These are phyloP conservation scores for Phocoena sinus DNA, from an alignment of 2,113 vertebrate genomes.

Conservation along the genomic window DNA sequence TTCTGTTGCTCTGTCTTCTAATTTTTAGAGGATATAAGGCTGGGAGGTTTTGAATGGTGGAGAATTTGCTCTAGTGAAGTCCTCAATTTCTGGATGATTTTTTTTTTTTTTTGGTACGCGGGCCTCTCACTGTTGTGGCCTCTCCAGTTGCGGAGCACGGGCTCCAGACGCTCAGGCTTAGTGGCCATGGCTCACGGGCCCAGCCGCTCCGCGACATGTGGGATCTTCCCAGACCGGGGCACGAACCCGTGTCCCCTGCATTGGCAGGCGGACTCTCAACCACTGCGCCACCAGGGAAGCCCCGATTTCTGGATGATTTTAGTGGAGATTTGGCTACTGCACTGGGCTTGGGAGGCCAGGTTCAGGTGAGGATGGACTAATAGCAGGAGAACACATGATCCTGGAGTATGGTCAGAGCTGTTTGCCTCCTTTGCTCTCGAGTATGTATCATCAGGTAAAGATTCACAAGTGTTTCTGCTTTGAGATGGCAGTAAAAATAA, in stretches of 20 bases:
- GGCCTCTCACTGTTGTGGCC: too few relatives aligned
- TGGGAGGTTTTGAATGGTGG: not conserved
- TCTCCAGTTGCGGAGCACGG: fast-evolving
- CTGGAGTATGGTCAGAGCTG: too few relatives aligned
- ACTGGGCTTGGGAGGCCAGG: not conserved
- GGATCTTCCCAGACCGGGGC: fast-evolving
- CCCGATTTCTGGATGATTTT: not conserved
- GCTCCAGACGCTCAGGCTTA: too few relatives aligned
- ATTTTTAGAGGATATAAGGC: not conserved
- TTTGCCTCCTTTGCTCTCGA: not conserved
- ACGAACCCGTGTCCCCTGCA: fast-evolving
- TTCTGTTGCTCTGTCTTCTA: not conserved
- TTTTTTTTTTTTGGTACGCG: not conserved
- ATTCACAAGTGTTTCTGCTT: not conserved
- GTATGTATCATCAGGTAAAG: not conserved
- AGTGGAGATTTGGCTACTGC: not conserved
- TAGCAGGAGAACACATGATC: too few relatives aligned
- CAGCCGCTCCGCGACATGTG: too few relatives aligned
- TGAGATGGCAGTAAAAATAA: not conserved
- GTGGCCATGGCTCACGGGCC: too few relatives aligned
- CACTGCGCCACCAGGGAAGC: too few relatives aligned
- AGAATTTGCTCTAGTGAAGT: not conserved
- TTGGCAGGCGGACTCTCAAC: too few relatives aligned
- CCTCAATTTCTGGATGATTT: not conserved
- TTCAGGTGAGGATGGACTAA: not conserved